These are phyloP conservation scores for Gopherus evgoodei DNA, from an alignment of 2,113 vertebrate species.

Conservation along the genomic window DNA sequence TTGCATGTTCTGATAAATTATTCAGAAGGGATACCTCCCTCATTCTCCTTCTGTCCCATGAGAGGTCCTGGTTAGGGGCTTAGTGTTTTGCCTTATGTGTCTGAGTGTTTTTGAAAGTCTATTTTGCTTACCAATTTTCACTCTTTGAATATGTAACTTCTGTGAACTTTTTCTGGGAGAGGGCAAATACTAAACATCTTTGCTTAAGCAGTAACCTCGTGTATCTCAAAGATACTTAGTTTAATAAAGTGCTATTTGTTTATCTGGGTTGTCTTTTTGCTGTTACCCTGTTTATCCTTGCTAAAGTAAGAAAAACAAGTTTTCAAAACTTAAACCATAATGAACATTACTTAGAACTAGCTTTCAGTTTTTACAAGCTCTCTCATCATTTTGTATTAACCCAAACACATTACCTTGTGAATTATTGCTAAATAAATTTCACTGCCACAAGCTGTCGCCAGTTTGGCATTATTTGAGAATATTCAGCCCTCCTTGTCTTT, in stretches of 20 bases:
- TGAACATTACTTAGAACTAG: background rate
- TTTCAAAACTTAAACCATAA: background rate
- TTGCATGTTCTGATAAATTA: background rate
- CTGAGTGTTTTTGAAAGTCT: background rate
- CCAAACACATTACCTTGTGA: background rate
- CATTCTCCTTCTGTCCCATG: background rate
- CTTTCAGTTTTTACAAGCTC: background rate
- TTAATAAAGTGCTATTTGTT: slow-evolving; percentile 65
- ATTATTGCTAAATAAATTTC: background rate
- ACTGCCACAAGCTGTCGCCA: background rate
- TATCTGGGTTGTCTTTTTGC: background rate
- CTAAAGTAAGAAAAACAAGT: background rate
- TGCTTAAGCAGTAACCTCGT: slow-evolving; percentile 6
- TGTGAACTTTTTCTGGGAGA: slow-evolving; percentile 24
- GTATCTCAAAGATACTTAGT: background rate
- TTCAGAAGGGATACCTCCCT: background rate
- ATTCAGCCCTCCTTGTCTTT: background rate
- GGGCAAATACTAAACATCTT: background rate
- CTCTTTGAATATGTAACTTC: background rate
- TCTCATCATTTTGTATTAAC: background rate
- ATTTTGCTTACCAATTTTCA: background rate
- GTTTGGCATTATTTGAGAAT: background rate
- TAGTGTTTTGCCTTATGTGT: background rate
- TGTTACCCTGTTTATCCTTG: background rate
- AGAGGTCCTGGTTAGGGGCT: rapidly evolving